Evolutionary conservation across 2,888 invertebrate genomes (phyloP), one percentile per base, ranked within the genome.

Genomic region (Diarsia mendica): DNA sequence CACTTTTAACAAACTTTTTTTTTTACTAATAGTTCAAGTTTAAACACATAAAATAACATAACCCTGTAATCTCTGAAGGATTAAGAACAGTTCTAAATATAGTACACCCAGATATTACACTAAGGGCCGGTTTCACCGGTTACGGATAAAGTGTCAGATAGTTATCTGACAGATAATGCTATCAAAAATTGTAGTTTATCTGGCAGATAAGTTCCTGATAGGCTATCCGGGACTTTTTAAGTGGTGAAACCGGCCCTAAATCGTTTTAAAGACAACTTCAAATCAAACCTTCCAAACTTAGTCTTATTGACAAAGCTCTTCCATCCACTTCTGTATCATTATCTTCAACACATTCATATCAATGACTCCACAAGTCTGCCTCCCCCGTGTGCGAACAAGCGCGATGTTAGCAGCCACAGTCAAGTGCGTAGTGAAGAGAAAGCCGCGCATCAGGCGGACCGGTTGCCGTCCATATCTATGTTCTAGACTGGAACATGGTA

Each of bases 391-490:
- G 46, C 51, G 11, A 53, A 44, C 53, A 51, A 65, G 58, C 71
- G 28, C n/a, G 61, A 81, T 39, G 58, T 39, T 79, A 61, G 71
- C 67, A 64, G 58, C 18, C 73, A 68, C 72, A 67, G 68, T 73
- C 75, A 73, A 76, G 79, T 80, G 86, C 79, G 79, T 72, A 67
- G 82, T 80, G 77, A 81, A 75, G 90, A 90, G 90, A 90, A 90
- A 90, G 91, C 90, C 86, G 72, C 87, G 83, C 90, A 84, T 88
- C 88, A 84, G 75, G 70, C 65, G 48, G 77, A 85, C 86, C 87
- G 86, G 88, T 87, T 82, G 66, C 44, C 68, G 48, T 53, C 69
- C 65, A 82, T 66, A 64, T 67, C 78, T 78, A 75, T 76, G 77
- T 81, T 83, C 88, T 85, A 83, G 87, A 77, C 86, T 82, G 82